Evolutionary conservation across 2,797 vertebrate genomes (phyloP).

Genomic region (Stomatorhinus walkeri): DNA sequence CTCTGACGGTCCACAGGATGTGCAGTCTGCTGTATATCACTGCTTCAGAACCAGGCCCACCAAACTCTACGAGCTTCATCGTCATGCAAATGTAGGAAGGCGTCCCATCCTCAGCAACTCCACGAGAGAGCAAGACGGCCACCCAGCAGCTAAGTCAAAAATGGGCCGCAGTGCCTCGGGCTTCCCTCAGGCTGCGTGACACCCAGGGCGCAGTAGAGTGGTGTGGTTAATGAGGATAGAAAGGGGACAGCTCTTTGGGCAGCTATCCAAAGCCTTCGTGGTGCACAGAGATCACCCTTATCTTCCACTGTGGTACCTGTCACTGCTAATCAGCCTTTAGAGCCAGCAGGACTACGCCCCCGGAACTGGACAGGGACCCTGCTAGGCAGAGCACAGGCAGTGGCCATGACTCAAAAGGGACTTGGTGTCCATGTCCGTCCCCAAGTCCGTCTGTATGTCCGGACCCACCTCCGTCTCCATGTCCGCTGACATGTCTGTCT

Average conservation of each 20-base stretch:
- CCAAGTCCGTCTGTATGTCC: background rate
- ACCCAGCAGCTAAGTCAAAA: background rate
- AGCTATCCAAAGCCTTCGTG: background rate
- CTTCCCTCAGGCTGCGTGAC: background rate
- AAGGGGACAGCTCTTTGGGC: background rate
- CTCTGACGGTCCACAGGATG: background rate
- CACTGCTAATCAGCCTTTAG: background rate
- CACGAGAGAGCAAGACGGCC: background rate
- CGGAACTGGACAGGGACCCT: background rate
- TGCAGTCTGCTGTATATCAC: background rate
- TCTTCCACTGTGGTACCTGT: background rate
- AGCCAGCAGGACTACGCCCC: background rate
- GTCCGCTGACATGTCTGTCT: background rate
- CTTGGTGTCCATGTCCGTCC: background rate
- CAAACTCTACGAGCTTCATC: background rate
- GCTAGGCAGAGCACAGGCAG: background rate
- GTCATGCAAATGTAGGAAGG: background rate
- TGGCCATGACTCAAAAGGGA: background rate
- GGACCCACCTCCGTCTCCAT: background rate
- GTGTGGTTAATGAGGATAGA: background rate
- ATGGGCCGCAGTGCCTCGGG: background rate
- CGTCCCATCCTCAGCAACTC: background rate
- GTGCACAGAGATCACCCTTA: background rate
- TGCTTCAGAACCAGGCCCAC: background rate
- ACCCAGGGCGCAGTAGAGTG: background rate